Conservation (phyloP, 2,888 invertebrate species). For the Hyposoter didymator region DNA sequence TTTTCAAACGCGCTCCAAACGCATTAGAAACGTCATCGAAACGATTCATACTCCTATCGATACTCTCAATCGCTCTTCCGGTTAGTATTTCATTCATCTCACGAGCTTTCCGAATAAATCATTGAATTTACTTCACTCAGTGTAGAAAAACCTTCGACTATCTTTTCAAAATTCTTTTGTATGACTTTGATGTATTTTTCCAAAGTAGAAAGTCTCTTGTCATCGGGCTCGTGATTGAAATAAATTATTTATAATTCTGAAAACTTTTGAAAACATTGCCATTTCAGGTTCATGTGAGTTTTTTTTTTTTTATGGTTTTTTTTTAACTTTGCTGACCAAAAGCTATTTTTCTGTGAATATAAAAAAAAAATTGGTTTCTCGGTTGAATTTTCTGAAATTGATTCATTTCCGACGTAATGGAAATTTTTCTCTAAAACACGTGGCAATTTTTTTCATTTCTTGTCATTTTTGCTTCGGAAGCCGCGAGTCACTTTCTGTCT, state of each 20-base stretch:
- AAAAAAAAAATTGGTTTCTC: not conserved
- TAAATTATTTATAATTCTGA: not conserved
- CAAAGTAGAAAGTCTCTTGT: not conserved
- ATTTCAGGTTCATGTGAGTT: not conserved
- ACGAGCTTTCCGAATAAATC: not conserved
- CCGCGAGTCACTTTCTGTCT: too few relatives aligned
- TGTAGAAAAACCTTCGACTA: not conserved
- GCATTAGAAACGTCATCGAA: conserved; percentile 66
- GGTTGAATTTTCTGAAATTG: not conserved
- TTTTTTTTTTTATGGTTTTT: not conserved
- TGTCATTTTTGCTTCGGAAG: not conserved
- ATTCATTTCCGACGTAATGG: not conserved
- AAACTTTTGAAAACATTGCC: not conserved
- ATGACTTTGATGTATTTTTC: not conserved
- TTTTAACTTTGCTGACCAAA: not conserved
- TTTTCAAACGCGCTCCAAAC: conserved; percentile 67
- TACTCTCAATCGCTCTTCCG: conserved; percentile 69
- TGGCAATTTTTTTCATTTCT: not conserved
- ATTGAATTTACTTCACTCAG: not conserved
- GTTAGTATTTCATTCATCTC: conserved; percentile 65
- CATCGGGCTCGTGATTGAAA: too few relatives aligned
- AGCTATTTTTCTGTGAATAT: not conserved
- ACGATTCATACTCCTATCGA: conserved; percentile 62
- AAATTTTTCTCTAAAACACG: not conserved
- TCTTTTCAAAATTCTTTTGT: not conserved